Base-by-base conservation (phyloP, 2,888 invertebrate species). In the Amphipoea oculea region DNA sequence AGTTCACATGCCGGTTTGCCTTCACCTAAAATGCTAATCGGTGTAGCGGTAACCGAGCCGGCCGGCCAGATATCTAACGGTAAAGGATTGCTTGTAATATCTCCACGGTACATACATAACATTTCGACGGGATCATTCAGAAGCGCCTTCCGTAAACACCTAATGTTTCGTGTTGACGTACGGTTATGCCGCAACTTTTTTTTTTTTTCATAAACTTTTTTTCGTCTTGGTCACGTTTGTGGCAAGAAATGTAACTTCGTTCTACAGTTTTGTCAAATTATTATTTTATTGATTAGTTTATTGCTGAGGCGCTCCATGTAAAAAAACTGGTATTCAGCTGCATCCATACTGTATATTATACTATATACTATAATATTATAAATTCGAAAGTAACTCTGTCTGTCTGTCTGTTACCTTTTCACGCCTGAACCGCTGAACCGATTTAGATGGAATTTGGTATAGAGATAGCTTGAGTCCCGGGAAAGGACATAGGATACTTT, bases 1-100 rank as follows among this genome's bases (percentile, higher is more conserved):
- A 85, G 83, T 84, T 81, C 84, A 84, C 86, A 79, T 86, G 90
- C 93, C 89, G 85, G 95, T 92, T 96, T 87, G 92, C 96, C 96
- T 96, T 96, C 96, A 96, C 96, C 96, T 94, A 95, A 95, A 95
- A 96, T 94, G 94, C 92, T 92, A 95, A 95, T 95, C 89, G 86
- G n/a, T 82, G 88, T 89, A 92, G 91, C 92, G 92, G 90, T 92
- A 92, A 91, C 89, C 74, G 89, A 84, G 88, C 81, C 84, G 71
- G 71, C 78, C 81, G 79, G 87, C 76, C 89, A 88, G 90, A 92
- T 92, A 91, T 92, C 92, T 95, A 95, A 95, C 95, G 91, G 95
- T 94, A 93, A 93, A 94, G 92, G 94, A 94, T 89, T 90, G 83
- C 76, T 86, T 83, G 79, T 83, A 76, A 84, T 88, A 79, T 83